These are phyloP conservation scores for Lucinisca nassula DNA, from an alignment of 2,888 invertebrate genomes.

Conservation along the genomic window DNA sequence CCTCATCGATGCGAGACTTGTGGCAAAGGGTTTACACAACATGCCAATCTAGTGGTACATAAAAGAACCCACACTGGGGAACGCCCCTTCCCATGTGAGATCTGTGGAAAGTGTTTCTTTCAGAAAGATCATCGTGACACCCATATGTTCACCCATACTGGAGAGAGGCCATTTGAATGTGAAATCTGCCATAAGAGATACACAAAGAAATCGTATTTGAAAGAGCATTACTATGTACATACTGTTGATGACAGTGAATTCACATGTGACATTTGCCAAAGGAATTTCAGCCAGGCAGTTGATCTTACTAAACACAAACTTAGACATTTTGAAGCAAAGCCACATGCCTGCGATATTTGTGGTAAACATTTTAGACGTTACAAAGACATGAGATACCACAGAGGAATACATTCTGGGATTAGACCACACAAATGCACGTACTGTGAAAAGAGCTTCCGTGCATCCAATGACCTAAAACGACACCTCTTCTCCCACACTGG, in stretches of 20 bases:
- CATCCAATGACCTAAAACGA: neutral
- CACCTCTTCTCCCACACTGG: neutral
- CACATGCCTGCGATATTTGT: neutral
- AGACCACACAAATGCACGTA: neutral
- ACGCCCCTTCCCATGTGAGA: neutral
- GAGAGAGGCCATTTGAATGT: too few species aligned
- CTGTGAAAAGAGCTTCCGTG: neutral
- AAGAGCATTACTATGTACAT: too few species aligned
- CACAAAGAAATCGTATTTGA: too few species aligned
- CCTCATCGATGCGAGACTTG: neutral
- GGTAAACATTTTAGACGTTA: neutral
- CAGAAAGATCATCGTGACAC: too few species aligned
- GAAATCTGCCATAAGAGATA: too few species aligned
- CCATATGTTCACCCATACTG: too few species aligned
- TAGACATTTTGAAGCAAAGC: neutral
- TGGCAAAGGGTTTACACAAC: neutral
- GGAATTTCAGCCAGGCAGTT: neutral
- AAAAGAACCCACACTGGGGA: neutral
- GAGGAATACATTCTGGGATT: neutral
- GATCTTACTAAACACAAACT: neutral
- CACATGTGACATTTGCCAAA: neutral
- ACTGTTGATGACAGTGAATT: too few species aligned
- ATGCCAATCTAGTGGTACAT: neutral
- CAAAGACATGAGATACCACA: neutral
- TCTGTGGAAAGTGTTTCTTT: too few species aligned